Evolutionary conservation across 2,113 vertebrate species (phyloP), one percentile per base, ranked within the genome.

Genomic region (Numenius arquata): DNA sequence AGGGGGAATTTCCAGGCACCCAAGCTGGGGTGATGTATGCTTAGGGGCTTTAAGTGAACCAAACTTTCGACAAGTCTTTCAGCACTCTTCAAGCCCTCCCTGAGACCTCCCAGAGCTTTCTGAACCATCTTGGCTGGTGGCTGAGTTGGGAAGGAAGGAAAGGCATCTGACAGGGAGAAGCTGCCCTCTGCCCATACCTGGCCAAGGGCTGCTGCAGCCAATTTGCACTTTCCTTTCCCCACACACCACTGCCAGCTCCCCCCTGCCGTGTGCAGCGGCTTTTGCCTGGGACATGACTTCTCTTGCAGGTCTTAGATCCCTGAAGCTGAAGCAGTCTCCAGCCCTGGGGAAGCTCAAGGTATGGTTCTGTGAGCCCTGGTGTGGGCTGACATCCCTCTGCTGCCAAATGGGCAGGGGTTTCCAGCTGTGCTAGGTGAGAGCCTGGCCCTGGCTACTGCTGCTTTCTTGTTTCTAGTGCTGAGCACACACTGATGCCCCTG

Each of bases 21-120:
- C n/a, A 52, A 47, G 71, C 30, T 18, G 29, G 12, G 14, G 9
- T 68, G 47, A 43, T 82, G 26, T 61, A 67, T 63, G 34, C 36
- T 27, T 30, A 48, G 61, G 27, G 43, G 61, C 45, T 84, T 94
- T 77, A 87, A 72, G 30, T 11, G 65, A 93, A 50, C 34, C 65
- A 56, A 66, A 38, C 47, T 63, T 92, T 77, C 81, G 50, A 47
- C 12, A 22, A 85, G 56, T 80, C 47, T 86, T 95, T 93, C 61
- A 29, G 68, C 66, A 48, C 32, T n/a, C 36, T 94, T 94, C 62
- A 21, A 26, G 15, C 83, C 47, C 30, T 93, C 52, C n/a, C 53
- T 36, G 56, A 19, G 53, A 88, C 81, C 83, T 93, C 81, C 56
- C 40, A 78, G 80, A 90, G 53, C 65, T 89, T 89, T 93, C 45